These are phyloP conservation scores for Pocillopora verrucosa DNA, from an alignment of 64 coral and sea anemone species.

Conservation along the genomic window DNA sequence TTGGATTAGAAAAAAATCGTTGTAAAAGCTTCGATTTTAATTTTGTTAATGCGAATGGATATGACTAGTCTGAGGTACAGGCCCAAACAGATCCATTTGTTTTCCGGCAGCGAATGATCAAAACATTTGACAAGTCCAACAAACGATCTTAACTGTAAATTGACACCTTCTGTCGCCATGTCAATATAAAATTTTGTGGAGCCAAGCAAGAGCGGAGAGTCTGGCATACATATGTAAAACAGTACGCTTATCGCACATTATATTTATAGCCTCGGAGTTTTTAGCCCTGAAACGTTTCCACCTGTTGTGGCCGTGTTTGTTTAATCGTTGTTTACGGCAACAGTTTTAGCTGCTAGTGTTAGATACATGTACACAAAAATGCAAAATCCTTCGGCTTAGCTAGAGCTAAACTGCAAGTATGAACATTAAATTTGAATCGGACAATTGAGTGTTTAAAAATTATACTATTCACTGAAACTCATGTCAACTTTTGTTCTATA, in stretches of 20 bases:
- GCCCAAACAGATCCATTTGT: constrained; percentile 22
- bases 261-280: neutral
- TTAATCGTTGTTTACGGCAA: neutral
- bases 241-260: neutral
- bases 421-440: no score
- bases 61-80: neutral
- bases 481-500: no score
- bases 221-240: neutral
- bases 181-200: neutral
- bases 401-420: no score
- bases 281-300: neutral
- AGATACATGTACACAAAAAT: neutral
- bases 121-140: neutral
- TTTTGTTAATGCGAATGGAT: neutral
- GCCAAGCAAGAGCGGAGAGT: neutral
- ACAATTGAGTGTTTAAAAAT: no score
- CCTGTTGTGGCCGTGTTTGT: neutral
- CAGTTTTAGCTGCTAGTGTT: no score
- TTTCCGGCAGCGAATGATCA: neutral
- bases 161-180: neutral
- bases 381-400: neutral
- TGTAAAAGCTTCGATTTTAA: neutral
- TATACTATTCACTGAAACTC: no score
- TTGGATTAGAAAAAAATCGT: neutral
- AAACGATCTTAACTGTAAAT: neutral